A percentile compares a stretch with the other conserved stretches of the same genome.
These are phyloP conservation scores for Eidolon dupreanum DNA, from an alignment of 2,797 vertebrate species.

Conservation along the genomic window DNA sequence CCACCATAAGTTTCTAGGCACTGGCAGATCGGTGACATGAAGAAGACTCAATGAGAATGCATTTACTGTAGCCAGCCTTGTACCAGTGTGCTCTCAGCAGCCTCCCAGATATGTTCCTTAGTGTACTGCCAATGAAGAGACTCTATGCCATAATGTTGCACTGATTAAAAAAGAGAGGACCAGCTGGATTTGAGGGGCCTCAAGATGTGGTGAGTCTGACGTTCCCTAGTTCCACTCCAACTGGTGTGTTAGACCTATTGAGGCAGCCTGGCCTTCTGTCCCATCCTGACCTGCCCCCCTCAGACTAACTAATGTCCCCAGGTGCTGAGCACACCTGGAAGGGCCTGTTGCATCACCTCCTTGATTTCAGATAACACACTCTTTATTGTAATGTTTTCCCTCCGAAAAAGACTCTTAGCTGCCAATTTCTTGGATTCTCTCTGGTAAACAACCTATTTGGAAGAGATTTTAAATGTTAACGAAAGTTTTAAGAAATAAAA, in stretches of 20 bases:
- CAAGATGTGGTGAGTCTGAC: background rate
- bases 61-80: background rate
- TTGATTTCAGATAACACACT: background rate
- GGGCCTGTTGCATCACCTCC: background rate
- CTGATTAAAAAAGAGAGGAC: background rate
- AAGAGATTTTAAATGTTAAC: slow-evolving; percentile 1
- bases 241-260: background rate
- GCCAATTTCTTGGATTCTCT: background rate
- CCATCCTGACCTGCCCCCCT: background rate
- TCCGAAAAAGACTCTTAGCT: background rate
- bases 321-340: rapidly evolving
- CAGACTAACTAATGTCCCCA: background rate
- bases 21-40: background rate
- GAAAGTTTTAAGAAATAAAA: background rate
- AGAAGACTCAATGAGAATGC: background rate
- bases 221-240: background rate
- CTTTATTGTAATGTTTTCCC: background rate
- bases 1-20: background rate
- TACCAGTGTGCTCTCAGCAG: background rate
- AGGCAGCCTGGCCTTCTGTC: background rate
- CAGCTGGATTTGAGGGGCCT: background rate
- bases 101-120: background rate
- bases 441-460: background rate
- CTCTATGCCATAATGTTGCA: background rate
- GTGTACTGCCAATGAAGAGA: background rate